Evolutionary conservation across 2,888 invertebrate genomes (phyloP).

Genomic region (Drosophila algonquin): DNA sequence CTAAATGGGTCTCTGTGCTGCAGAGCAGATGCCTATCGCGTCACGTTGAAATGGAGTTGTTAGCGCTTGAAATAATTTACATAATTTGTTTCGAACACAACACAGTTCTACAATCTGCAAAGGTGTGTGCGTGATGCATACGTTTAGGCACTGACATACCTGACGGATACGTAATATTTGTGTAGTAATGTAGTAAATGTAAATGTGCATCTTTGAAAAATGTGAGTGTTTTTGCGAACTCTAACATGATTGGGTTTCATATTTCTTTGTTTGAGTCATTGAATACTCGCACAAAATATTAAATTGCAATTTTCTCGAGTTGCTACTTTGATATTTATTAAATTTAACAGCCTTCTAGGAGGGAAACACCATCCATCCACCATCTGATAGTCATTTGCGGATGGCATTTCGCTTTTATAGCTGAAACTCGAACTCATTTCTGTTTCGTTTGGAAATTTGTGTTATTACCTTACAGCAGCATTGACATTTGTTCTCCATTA

Average conservation of each 20-base stretch:
- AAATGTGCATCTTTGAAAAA: slow-evolving; percentile 10
- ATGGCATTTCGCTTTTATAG: slow-evolving; percentile 6
- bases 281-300: slow-evolving; percentile 46
- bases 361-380: not conserved
- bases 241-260: slow-evolving; percentile 28
- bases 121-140: slow-evolving; percentile 31
- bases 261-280: slow-evolving; percentile 24
- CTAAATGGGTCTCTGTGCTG: not conserved
- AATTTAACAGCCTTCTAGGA: slow-evolving; percentile 51
- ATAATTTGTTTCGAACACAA: slow-evolving; percentile 65
- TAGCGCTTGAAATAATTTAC: slow-evolving; percentile 62
- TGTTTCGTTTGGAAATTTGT: slow-evolving; percentile 41
- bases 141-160: slow-evolving; percentile 23
- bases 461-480: slow-evolving; percentile 46
- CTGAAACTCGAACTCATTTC: slow-evolving; percentile 49
- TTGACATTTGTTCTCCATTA: slow-evolving; percentile 43
- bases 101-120: slow-evolving; percentile 36
- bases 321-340: slow-evolving; percentile 64
- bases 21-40: slow-evolving; percentile 62
- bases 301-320: slow-evolving; percentile 36
- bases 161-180: slow-evolving; percentile 40
- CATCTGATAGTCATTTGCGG: slow-evolving; percentile 27
- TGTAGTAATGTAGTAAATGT: not conserved
- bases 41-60: slow-evolving; percentile 60
- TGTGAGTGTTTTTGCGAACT: slow-evolving; percentile 4